Evolutionary conservation across 1,140 invertebrate genomes (phyloP).

Genomic region (Rhynchophorus ferrugineus): DNA sequence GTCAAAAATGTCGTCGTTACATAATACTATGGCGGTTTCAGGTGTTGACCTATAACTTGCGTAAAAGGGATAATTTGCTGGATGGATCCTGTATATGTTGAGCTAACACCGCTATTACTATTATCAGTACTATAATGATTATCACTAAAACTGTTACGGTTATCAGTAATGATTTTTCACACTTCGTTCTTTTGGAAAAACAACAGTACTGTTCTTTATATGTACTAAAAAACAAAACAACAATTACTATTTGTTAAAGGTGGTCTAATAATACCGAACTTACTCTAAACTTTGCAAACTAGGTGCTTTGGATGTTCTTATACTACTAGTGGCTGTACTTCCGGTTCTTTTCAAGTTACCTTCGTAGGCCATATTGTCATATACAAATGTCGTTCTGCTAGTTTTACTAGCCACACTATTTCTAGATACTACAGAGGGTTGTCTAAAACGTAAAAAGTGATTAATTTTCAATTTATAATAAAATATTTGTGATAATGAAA

Average conservation of each 20-base stretch:
- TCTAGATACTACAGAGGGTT: too few species aligned
- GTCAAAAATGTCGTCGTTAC: too few species aligned
- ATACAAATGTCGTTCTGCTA: too few species aligned
- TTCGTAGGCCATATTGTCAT: constrained; percentile 15
- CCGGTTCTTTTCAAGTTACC: constrained; percentile 5
- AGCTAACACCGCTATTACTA: constrained; percentile 18
- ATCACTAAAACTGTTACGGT: constrained; percentile 18
- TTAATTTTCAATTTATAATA: too few species aligned
- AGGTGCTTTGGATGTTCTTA: constrained; percentile 7
- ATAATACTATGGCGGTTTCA: too few species aligned
- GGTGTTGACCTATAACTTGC: too few species aligned
- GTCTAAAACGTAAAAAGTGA: too few species aligned
- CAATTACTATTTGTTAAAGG: not conserved
- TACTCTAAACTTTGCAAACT: constrained; percentile 20
- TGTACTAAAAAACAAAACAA: constrained; percentile 16
- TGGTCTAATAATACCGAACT: not conserved
- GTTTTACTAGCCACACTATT: too few species aligned
- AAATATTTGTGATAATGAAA: too few species aligned
- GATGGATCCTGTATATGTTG: constrained; percentile 1
- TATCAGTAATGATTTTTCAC: constrained; percentile 18
- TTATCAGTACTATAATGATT: constrained; percentile 15
- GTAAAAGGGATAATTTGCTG: too few species aligned
- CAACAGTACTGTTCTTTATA: constrained; percentile 28
- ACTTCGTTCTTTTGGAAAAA: constrained; percentile 18
- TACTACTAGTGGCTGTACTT: constrained; percentile 1